Conservation (phyloP, 2,113 vertebrate species). For the Calidris pugnax region DNA sequence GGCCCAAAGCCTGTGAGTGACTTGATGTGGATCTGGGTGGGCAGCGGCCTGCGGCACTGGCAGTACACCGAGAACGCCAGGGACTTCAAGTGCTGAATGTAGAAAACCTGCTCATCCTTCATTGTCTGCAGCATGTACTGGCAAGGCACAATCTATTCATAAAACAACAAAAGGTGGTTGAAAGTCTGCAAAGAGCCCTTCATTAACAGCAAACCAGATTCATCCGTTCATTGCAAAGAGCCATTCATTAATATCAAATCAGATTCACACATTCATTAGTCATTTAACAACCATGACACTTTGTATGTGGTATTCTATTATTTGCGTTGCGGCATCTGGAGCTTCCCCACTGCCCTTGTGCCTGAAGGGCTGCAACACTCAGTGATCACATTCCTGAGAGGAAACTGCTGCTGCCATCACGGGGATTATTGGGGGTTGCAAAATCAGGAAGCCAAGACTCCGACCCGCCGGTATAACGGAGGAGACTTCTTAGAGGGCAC, state of each 20-base stretch:
- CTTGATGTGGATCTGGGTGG: conserved; percentile 92
- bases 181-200: background rate
- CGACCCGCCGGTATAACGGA: fast-evolving
- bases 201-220: background rate
- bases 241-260: background rate
- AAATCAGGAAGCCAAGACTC: background rate
- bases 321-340: background rate
- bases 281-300: background rate
- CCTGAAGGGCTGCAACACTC: background rate
- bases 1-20: conserved; percentile 97
- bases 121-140: conserved; percentile 96
- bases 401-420: background rate
- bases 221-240: background rate
- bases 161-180: background rate
- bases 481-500: background rate
- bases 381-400: background rate
- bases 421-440: background rate
- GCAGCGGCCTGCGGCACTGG: conserved; percentile 89
- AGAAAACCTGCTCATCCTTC: conserved; percentile 91
- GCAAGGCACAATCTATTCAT: conserved; percentile 89
- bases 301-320: fast-evolving
- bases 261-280: background rate
- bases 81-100: conserved; percentile 95
- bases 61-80: conserved; percentile 95
- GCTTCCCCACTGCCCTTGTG: background rate